Base-by-base conservation (phyloP, 1,140 invertebrate species). In the Diorhabda carinulata region DNA sequence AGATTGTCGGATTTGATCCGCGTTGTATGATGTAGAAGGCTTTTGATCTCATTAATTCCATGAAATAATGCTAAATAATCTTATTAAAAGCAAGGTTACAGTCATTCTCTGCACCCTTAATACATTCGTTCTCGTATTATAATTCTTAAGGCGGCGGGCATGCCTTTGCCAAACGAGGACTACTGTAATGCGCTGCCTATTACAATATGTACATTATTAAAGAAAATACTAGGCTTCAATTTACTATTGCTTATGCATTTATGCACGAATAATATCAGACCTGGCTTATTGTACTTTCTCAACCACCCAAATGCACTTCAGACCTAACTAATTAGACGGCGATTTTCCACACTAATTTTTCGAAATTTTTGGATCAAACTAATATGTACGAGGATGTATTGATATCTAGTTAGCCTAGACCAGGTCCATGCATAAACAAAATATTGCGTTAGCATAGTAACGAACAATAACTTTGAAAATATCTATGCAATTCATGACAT, bases 1-100 rank as follows among this genome's bases (percentile, higher is more conserved):
- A 25, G 25, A 25, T 25, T 25, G 25, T 25, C 57, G 70, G 75
- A 78, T 78, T 72, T 74, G 70, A 70, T 75, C 72, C 61, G 67
- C 72, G 72, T 67, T 76, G 70, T 71, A 75, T 73, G 73, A 79
- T 77, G 77, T 76, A 78, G 80, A 83, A 83, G 83, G 84, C 84
- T 85, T 84, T 84, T 85, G 85, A 85, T 85, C 83, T 85, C 84
- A 84, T 85, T 85, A 86, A 84, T 84, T 83, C 82, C 81, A 84
- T 82, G 85, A 87, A 86, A 87, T 87, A 87, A 86, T 86, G 80
- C 80, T 84, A 83, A 83, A 84, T 86, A 85, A 85, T 86, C 84
- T 86, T 85, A 86, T 85, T 84, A 83, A 81, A 85, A 82, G 82
- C 78, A 83, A 86, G 84, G 82, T 84, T 86, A 86, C 81, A 81